Conservation (phyloP, 2,113 vertebrate species). For the Ptyas mucosa region DNA sequence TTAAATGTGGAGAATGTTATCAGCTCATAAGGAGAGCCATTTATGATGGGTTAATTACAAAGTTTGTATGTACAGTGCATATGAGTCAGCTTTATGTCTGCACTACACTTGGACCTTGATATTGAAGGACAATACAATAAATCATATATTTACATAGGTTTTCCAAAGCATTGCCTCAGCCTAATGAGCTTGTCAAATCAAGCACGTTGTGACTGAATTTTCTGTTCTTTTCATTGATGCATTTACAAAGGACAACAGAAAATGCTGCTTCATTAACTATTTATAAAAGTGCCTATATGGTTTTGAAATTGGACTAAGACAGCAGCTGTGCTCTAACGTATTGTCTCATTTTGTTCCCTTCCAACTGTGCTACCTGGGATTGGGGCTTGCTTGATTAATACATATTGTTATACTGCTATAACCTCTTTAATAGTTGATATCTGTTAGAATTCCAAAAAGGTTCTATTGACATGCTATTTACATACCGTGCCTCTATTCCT, state of each 20-base stretch:
- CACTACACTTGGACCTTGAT: not conserved
- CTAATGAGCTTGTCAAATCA: not conserved
- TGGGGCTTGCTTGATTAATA: not conserved
- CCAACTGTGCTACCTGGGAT: too few species aligned
- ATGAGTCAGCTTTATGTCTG: constrained; percentile 15
- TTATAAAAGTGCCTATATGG: not conserved
- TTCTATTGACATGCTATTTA: not conserved
- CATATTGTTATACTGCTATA: not conserved
- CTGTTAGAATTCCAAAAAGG: not conserved
- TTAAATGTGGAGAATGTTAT: constrained; percentile 13
- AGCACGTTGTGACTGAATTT: not conserved
- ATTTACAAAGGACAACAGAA: not conserved
- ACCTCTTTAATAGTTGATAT: not conserved
- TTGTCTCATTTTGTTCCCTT: not conserved
- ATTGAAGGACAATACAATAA: not conserved
- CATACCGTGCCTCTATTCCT: not conserved
- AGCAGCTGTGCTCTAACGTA: not conserved
- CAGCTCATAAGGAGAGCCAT: not conserved
- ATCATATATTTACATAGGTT: not conserved
- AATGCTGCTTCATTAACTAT: not conserved
- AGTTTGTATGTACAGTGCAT: not conserved
- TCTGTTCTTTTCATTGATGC: not conserved
- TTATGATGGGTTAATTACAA: constrained; percentile 14
- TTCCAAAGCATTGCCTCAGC: not conserved
- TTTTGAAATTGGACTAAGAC: not conserved